phyloP scores from a whole-genome alignment of 2,113 vertebrate genomes.

The Rhinopithecus roxellana region DNA sequence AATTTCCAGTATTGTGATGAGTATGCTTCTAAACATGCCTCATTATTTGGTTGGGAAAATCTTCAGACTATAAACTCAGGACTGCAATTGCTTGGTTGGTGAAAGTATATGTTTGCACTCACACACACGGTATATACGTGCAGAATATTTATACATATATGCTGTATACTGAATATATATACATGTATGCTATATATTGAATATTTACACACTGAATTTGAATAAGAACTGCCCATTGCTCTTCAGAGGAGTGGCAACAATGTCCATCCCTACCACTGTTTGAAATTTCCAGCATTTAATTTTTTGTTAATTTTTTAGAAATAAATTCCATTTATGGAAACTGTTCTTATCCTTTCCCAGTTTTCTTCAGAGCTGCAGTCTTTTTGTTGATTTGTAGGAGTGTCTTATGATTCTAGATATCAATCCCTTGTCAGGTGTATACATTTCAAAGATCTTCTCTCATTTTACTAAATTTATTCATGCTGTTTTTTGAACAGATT shows the following conservation, averaged over 20 bases:
- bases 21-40: not conserved
- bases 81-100: not conserved
- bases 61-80: not conserved
- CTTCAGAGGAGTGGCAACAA: not conserved
- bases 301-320: not conserved
- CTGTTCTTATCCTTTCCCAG: not conserved
- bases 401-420: not conserved
- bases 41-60: not conserved
- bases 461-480: not conserved
- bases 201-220: not conserved
- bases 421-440: not conserved
- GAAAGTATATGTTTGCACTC: not conserved
- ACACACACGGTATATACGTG: not conserved
- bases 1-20: not conserved
- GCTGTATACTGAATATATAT: not conserved
- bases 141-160: not conserved
- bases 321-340: not conserved
- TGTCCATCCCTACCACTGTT: not conserved
- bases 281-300: not conserved
- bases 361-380: not conserved
- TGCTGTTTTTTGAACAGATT: not conserved
- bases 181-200: not conserved
- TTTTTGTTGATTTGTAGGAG: not conserved
- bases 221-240: not conserved
- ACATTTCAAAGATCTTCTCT: not conserved